Conservation (phyloP, 2,888 invertebrate species). For the Pterobdella sp. region DNA sequence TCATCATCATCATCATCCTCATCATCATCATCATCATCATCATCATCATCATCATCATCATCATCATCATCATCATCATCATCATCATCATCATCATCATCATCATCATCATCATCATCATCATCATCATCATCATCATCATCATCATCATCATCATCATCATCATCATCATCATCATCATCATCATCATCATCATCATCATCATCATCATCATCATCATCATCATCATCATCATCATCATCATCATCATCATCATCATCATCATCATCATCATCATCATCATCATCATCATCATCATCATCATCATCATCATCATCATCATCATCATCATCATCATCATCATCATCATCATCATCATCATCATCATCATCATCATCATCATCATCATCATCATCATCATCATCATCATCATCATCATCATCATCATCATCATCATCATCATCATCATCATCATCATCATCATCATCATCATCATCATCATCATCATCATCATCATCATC, state of each 20-base stretch:
- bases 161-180: slow-evolving; percentile 21
- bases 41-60: slow-evolving; percentile 26
- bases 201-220: slow-evolving; percentile 22
- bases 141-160: slow-evolving; percentile 25
- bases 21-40: too few species aligned
- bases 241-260: slow-evolving; percentile 25
- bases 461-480: not conserved
- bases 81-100: not conserved
- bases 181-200: not conserved
- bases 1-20: too few species aligned
- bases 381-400: not conserved
- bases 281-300: slow-evolving; percentile 27
- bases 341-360: slow-evolving; percentile 30
- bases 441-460: too few species aligned
- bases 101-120: not conserved
- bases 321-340: slow-evolving; percentile 30
- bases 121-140: slow-evolving; percentile 19
- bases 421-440: not conserved
- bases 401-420: not conserved
- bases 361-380: slow-evolving; percentile 26
- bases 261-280: slow-evolving; percentile 25
- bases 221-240: slow-evolving; percentile 18
- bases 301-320: slow-evolving; percentile 28
- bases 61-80: slow-evolving; percentile 23
- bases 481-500: slow-evolving; percentile 9